Base-by-base conservation (phyloP, 2,113 vertebrate genomes). In the Malaclemys terrapin region DNA sequence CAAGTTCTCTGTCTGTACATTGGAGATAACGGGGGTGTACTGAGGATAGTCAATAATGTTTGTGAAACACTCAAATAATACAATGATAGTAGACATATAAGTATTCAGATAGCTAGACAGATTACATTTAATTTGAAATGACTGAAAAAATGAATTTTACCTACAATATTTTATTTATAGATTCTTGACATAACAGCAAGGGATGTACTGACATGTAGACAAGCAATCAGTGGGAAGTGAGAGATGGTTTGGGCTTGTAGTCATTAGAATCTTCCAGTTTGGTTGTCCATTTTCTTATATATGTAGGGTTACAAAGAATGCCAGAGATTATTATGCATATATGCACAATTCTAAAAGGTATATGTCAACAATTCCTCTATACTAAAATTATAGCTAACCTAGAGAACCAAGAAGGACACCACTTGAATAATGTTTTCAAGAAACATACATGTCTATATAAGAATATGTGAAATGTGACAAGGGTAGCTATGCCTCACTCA, bases 141-240 rank as follows among this genome's bases (percentile, higher is more conserved):
- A 59, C 54, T 83, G 80, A 50, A 50, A 50, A 50, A 50, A 50
- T 50, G 80, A 97, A 96, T 94, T 82, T 91, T 52, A 80, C 89
- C 88, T 80, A 89, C 89, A 92, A 94, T 93, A 96, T 93, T 96
- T 84, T 92, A 53, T 94, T 75, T 95, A 76, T 91, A 96, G 93
- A 97, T 94, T 59, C 93, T 94, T 93, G 90, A 19, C 79, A 93
- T 52, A 91, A 86, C 75, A 95, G 52, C 86, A 85, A 2, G 3
- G 56, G n/a, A 95, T 93, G 79, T 95, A 84, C 65, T 93, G 95
- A 92, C 22, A 24, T 82, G 59, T 2, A 75, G 92, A 92, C 79
- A 89, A 94, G 76, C 88, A 53, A 52, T 53, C 38, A 93, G 92
- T 62, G 79, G 35, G 57, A 56, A 96, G 52, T 84, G 49, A 93